Conservation (phyloP, 2,113 vertebrate genomes). For the Piprites chloris region DNA sequence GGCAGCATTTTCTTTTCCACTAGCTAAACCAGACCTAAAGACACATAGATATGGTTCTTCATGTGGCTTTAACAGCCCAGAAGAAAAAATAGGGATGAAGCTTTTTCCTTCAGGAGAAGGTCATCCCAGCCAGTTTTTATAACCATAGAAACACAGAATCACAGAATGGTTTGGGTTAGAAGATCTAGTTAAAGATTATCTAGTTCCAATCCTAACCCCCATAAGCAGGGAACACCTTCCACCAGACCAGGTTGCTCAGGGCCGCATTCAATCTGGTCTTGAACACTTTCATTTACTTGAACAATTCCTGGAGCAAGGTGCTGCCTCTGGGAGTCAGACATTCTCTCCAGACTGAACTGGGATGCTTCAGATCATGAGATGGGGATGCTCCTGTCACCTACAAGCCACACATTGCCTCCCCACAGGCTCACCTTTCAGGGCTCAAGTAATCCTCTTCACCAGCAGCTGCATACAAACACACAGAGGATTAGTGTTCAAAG, state of each 20-base stretch:
- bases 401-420: fast-evolving
- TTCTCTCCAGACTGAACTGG: fast-evolving
- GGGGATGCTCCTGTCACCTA: not conserved
- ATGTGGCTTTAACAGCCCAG: not conserved
- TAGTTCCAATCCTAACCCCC: not conserved
- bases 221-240: not conserved
- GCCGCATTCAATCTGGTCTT: not conserved
- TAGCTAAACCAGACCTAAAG: not conserved
- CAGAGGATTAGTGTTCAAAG: not conserved
- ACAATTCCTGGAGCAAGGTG: not conserved
- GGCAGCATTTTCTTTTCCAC: not conserved
- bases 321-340: fast-evolving
- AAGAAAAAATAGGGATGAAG: not conserved
- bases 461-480: slow-evolving; percentile 60
- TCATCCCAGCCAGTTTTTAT: not conserved
- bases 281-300: not conserved
- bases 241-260: not conserved
- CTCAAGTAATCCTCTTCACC: slow-evolving; percentile 10
- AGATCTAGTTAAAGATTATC: not conserved
- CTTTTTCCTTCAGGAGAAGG: not conserved
- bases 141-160: not conserved
- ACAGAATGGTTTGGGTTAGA: not conserved
- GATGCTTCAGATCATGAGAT: not conserved
- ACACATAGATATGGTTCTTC: not conserved
- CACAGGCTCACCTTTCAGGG: slow-evolving; percentile 54